These are phyloP conservation scores for Phaonia tiefii DNA, from an alignment of 2,888 invertebrate genomes.

Conservation along the genomic window DNA sequence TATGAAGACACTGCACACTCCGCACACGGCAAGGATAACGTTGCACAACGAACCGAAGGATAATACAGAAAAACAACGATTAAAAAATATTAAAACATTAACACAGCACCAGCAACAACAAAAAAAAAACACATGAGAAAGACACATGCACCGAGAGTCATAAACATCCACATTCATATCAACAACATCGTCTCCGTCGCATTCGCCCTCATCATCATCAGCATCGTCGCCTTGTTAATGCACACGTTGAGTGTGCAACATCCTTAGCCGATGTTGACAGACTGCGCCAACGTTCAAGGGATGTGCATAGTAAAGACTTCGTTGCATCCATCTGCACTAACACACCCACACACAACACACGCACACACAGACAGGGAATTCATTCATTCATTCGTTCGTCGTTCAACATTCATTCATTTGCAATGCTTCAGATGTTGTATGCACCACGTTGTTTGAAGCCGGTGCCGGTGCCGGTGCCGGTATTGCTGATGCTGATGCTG, in stretches of 20 bases:
- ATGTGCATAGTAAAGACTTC: conserved; percentile 49
- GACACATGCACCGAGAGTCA: conserved; percentile 50
- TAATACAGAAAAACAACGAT: conserved; percentile 55
- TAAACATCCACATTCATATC: background rate
- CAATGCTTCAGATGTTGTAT: conserved; percentile 23
- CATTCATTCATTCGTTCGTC: conserved; percentile 27
- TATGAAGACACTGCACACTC: conserved; percentile 19
- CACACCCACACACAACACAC: conserved; percentile 18
- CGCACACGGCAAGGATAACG: conserved; percentile 52
- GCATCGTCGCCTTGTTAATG: background rate
- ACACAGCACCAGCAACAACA: conserved; percentile 53
- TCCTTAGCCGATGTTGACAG: conserved; percentile 62
- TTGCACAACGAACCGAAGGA: conserved; percentile 37
- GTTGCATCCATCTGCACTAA: conserved; percentile 54
- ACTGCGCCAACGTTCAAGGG: conserved; percentile 44
- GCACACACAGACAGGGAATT: background rate
- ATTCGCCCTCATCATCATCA: conserved; percentile 16
- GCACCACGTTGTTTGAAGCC: background rate
- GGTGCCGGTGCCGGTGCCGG: too few species aligned
- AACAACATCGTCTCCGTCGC: conserved; percentile 16
- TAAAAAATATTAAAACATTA: conserved; percentile 67
- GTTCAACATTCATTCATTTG: conserved; percentile 32
- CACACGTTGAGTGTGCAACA: conserved; percentile 58
- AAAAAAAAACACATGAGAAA: conserved; percentile 16
- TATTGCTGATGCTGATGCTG: background rate